Percentiles rank a stretch among this genome's conserved stretches.
Conservation (phyloP, 2,797 vertebrate genomes). For the Pelochelys cantorii region DNA sequence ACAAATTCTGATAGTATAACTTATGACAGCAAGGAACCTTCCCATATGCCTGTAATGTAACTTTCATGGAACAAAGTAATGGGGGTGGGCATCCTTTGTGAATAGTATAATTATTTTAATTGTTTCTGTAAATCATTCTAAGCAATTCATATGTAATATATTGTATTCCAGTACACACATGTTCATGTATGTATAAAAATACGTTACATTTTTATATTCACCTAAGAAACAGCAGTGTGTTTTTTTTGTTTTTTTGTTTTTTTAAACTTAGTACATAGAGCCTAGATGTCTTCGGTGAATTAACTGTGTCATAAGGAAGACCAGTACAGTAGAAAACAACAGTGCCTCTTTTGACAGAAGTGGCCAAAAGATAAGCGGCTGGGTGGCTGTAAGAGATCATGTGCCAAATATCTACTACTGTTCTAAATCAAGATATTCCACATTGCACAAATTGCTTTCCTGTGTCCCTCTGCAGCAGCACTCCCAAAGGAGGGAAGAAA, state of each 20-base stretch:
- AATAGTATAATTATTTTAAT: not conserved
- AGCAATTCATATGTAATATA: not conserved
- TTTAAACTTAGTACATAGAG: not conserved
- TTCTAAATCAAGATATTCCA: constrained; percentile 29
- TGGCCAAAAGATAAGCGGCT: constrained; percentile 35
- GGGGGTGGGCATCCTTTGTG: not conserved
- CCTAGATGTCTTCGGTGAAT: not conserved
- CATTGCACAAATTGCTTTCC: constrained; percentile 4
- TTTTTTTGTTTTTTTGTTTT: not conserved
- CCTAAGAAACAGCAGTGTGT: not conserved
- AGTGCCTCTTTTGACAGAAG: not conserved
- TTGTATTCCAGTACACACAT: not conserved
- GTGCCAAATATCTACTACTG: not conserved
- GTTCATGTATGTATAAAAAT: not conserved
- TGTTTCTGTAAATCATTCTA: not conserved
- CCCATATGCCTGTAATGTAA: not conserved
- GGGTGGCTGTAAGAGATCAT: not conserved
- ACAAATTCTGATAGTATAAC: not conserved
- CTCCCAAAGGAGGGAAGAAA: constrained; percentile 57
- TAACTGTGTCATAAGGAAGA: not conserved
- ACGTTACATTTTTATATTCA: not conserved
- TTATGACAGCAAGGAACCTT: not conserved
- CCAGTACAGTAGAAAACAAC: not conserved
- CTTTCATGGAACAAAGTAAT: not conserved
- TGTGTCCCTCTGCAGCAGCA: constrained; percentile 15